Base-by-base conservation (phyloP, 2,113 vertebrate species). In the Urocitellus parryii region DNA sequence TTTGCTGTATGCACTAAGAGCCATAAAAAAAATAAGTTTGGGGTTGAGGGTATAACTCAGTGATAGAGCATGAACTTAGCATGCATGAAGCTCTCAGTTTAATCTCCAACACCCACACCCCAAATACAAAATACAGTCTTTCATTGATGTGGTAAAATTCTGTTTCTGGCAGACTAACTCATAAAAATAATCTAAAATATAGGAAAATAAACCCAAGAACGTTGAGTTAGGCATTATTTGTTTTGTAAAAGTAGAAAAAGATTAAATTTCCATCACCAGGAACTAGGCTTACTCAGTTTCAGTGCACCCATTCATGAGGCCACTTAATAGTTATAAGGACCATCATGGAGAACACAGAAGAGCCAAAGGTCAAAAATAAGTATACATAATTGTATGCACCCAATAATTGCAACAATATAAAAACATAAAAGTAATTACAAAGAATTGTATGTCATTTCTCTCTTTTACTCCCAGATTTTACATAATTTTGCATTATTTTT, bases 221-320 rank as follows among this genome's bases (percentile, higher is more conserved):
- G 20, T 74, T 93, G 24, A 94, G 2, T n/a, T 78, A 48, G 18
- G 8, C 70, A 79, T 72, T 61, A 39, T 92, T 92, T 74, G 29
- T 91, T 94, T 96, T 90, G 45, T 79, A 95, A 90, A 93, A 63
- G 53, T 32, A 8, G 25, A 67, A 95, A 48, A 80, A 81, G 87
- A 7, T 89, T 73, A 73, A 53, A 81, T 73, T 95, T 12, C 39
- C 3, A 32, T 90, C 45, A 61, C n/a, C 4, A n/a, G 48, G 48
- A 86, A 61, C 5, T 65, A 92, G 29, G 8, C 56, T 94, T 16
- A 77, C 2, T 78, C 22, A 42, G 4, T 70, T 85, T 91, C 39
- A 25, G 34, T 74, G 8, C 9, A 79, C 63, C 32, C 45, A 72
- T 93, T 87, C 29, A 18, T 58, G 42, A 61, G 78, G 14, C 51